Base-by-base conservation (phyloP, 2,888 invertebrate species). In the Leptopilina syphax region DNA sequence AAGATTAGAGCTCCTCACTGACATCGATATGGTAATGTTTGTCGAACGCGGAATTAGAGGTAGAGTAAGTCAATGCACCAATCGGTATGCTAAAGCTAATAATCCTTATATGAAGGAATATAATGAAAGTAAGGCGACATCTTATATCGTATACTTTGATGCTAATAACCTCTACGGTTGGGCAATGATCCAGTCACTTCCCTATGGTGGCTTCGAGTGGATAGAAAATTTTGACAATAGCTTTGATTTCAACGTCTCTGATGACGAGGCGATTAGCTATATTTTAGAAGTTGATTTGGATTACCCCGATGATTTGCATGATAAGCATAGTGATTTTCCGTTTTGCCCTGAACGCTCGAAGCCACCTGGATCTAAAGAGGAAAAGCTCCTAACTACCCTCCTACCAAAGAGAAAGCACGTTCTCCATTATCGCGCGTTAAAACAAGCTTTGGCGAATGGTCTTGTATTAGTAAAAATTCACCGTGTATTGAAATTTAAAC, bases 401-500 rank as follows among this genome's bases (percentile, higher is more conserved):
- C 65, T 80, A 10, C 50, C 82, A 18, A 90, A 89, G 70, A 47
- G 76, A 27, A 84, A 83, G 44, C 44, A 44, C 44, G 44, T 44
- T 44, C 44, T 44, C 8, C 44, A 44, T 44, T 44, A 44, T 44
- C 65, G 84, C 41, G 89, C 87, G 76, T 84, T 92, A 47, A 85
- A 89, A 82, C 86, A 88, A 81, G 86, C 87, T 66, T 6, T 87
- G 3, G 66, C 57, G 8, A 73, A 87, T 24, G 88, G 88, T 7
- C 77, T 90, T 8, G 81, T 63, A 13, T 10, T 85, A 0, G 70
- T 8, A 2, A 87, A 85, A 77, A 84, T 90, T 8, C 87, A 88
- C 87, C 77, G 88, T 78, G 83, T 87, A 13, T 76, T 91, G 27
- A 77, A 86, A 82, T 91, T 91, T 83, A 79, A 83, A 1, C 91